Evolutionary conservation across 2,888 invertebrate species (phyloP), one percentile per base, ranked within the genome.

Genomic region (Andrena minutula): DNA sequence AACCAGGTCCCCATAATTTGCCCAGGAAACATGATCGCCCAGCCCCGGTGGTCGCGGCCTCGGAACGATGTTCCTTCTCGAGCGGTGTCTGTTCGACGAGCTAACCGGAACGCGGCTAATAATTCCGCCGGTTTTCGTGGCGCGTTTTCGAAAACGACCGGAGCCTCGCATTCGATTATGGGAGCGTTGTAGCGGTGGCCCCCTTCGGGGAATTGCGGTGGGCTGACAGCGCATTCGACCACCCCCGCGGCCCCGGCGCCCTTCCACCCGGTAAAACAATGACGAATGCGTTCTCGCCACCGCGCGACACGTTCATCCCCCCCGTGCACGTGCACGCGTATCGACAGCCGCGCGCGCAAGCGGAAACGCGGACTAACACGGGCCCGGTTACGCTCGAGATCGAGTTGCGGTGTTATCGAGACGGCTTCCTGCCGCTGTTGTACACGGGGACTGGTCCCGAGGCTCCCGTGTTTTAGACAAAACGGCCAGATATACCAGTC

Each of bases 371-470:
- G 85, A 65, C 75, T 82, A 88, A 85, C 84, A 88, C 77, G 79
- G 53, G 28, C 69, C 79, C 72, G 53, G 74, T 61, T 49, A 76
- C 78, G 78, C 68, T 77, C 80, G 84, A 78, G 86, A 88, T 85
- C 87, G 87, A 85, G 83, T 77, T 77, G 88, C 78, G 85, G 85
- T 85, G 89, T 87, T 89, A 88, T 85, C 87, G 89, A 85, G 79
- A 85, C 81, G 81, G 70, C 70, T 75, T 82, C 80, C 84, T 70
- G 76, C 65, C 73, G 73, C 81, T 71, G 81, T 84, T 82, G 49
- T 76, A 61, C 60, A 60, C 49, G 32, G 51, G 72, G 72, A 51
- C 75, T 28, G 60, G 79, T 73, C 73, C n/a, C 70, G 47, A 49
- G 58, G 68, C 41, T 32, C 53, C 49, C 49, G 73, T 66, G 56